Evolutionary conservation across 2,797 vertebrate genomes (phyloP), one percentile per base, ranked within the genome.

Genomic region (Nannoperca australis): DNA sequence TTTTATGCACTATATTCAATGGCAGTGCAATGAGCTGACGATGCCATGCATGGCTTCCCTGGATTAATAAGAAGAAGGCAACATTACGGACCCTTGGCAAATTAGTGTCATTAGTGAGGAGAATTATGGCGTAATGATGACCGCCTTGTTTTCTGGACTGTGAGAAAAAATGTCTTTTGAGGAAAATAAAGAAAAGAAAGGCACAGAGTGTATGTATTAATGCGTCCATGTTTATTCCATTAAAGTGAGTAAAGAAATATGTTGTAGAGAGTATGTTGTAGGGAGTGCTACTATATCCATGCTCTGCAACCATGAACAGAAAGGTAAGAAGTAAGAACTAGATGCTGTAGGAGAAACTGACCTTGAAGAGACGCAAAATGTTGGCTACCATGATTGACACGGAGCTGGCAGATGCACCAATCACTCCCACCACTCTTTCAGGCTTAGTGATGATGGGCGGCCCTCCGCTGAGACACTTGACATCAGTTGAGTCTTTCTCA

Each of bases 351-450:
- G 40, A 72, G 36, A 64, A 44, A 89, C 91, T 93, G 87, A 99
- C 98, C 97, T 98, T 98, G 94, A 99, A 99, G 83, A 99, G 97
- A 59, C 98, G 96, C 67, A 99, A 93, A 85, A 99, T 99, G 93
- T 99, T 99, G 94, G 98, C 98, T 88, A 99, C 98, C 98, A 99
- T 99, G 93, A 99, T 99, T 91, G 97, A 98, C 88, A 99, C 97
- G 0, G 98, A 99, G 95, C 97, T 99, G 91, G 96, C 96, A 0
- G 98, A 99, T 30, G 98, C 98, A 0, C 97, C 98, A 30, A 99
- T 98, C 91, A 99, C 98, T 0, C 97, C 97, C 34, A 98, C 97
- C 94, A 99, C 97, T 0, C 97, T 85, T 88, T 99, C 98, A 0
- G 97, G 98, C 66, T 97, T 97, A 72, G 98, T 98, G 95, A 99